Evolutionary conservation across 2,113 vertebrate species (phyloP).

Genomic region (Trogon surrucura): DNA sequence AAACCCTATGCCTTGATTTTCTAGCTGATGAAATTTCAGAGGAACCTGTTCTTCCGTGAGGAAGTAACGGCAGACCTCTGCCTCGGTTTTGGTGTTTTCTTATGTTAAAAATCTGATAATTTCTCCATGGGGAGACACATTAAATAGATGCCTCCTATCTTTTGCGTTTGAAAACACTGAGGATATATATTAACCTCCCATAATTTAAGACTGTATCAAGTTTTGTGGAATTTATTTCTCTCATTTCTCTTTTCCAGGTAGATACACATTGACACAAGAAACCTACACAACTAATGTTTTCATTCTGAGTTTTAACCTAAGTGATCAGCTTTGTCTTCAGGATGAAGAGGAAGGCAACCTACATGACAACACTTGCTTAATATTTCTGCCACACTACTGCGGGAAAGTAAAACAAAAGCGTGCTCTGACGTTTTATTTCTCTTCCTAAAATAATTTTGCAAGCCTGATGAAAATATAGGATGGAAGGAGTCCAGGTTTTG

Average conservation of each 20-base stretch:
- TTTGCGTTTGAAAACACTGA: constrained; percentile 2
- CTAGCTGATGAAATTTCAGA: constrained; percentile 72
- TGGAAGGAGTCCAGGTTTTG: not conserved
- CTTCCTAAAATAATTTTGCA: not conserved
- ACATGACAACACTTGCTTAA: not conserved
- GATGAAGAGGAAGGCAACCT: not conserved
- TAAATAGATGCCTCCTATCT: constrained; percentile 16
- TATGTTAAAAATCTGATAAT: constrained; percentile 55
- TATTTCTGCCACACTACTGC: not conserved
- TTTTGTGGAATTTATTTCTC: not conserved
- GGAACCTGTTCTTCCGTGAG: constrained; percentile 6
- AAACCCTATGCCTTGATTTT: constrained; percentile 61
- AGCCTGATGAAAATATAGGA: not conserved
- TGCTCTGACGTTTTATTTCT: not conserved
- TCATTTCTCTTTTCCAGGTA: constrained; percentile 1
- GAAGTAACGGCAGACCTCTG: constrained; percentile 35
- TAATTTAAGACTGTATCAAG: not conserved
- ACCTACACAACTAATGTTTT: not conserved
- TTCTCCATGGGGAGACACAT: not conserved
- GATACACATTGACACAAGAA: not conserved
- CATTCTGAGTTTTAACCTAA: constrained; percentile 3
- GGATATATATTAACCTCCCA: not conserved
- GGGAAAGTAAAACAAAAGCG: not conserved
- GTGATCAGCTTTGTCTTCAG: not conserved
- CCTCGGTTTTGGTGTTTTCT: constrained; percentile 43